Evolutionary conservation across 2,888 invertebrate species (phyloP), one percentile per base, ranked within the genome.

Genomic region (Callyntrura guangdongensis): DNA sequence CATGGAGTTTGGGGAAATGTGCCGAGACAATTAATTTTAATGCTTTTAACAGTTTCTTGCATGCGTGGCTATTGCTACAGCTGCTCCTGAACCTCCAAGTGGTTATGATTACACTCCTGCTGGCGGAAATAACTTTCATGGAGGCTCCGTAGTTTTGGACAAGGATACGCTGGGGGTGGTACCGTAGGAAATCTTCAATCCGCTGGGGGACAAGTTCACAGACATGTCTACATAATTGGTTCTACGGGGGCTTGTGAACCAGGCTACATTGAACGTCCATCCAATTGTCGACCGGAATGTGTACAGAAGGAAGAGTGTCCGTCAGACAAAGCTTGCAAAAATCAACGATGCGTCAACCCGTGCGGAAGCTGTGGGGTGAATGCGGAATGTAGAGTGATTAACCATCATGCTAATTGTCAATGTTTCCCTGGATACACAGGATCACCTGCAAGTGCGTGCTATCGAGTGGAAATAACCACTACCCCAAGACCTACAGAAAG

Each of bases 281-380:
- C 86, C 9, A 93, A 77, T 49, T 94, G 97, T 94, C 95, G 96
- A 85, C 97, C 97, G 1, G 97, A 97, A 95, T 97, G 97, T 95
- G 96, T 0, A 96, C 86, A n/a, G 14, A 92, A 92, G 69, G 86
- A 85, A 20, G 93, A 93, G 94, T 98, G 98, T 95, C 96, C 97
- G 0, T 96, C 97, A 88, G 97, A 97, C 93, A 96, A 97, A 93
- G 97, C 98, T 0, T 98, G 98, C 94, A 97, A 97, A 94, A 96
- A 96, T 59, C 97, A 97, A 93, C 97, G 97, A 94, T 96, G 96
- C 94, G 94, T 95, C 91, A 95, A 96, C 94, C 96, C 96, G 27
- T 96, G 96, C 17, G 96, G 96, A 91, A 95, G 95, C 14, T 96
- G 98, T 94, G 97, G 97, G 17, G 95, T 95, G 92, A 96, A 96